Evolutionary conservation across 1,140 invertebrate species (phyloP), one percentile per base, ranked within the genome.

Genomic region (Papilio polyxenes): DNA sequence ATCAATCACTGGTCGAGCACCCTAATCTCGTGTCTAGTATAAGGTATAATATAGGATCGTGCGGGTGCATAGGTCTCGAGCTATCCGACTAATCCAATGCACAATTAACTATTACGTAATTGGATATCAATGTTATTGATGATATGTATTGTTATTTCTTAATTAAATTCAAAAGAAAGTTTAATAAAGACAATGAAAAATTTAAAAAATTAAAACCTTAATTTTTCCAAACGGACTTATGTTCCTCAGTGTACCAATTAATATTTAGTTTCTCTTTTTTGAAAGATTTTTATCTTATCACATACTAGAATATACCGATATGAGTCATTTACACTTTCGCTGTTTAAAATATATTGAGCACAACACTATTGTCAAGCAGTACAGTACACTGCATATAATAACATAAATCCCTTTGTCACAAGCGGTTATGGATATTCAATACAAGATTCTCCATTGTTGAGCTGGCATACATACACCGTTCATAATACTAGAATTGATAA

Each of bases 401-500:
- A 85, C 56, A 62, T 83, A 72, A 84, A 84, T 86, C 82, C 85
- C 65, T 69, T 82, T 87, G 87, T 87, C 83, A 83, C 76, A 85
- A 75, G 76, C 86, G 86, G 85, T 85, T 83, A 83, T 77, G 83
- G 84, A 84, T 80, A 86, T 82, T 86, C 82, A 87, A 86, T 87
- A 82, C 81, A 74, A 85, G 76, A 84, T 49, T 82, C 78, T 85
- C 82, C 78, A 85, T 85, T 87, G 84, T 84, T 49, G 79, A 74
- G 62, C 76, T 72, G 13, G 79, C 49, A 81, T 76, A 72, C 51
- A 56, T 56, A 59, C 56, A 20, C 37, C 13, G 65, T 79, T 79
- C 65, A 20, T 79, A 72, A 79, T 79, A 75, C 48, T 31, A 17
- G 44, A 80, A 74, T 75, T 81, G 79, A 78, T 83, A 80, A 77